These are phyloP conservation scores for Arctocebus calabarensis DNA, from an alignment of 2,797 vertebrate species.

Conservation along the genomic window DNA sequence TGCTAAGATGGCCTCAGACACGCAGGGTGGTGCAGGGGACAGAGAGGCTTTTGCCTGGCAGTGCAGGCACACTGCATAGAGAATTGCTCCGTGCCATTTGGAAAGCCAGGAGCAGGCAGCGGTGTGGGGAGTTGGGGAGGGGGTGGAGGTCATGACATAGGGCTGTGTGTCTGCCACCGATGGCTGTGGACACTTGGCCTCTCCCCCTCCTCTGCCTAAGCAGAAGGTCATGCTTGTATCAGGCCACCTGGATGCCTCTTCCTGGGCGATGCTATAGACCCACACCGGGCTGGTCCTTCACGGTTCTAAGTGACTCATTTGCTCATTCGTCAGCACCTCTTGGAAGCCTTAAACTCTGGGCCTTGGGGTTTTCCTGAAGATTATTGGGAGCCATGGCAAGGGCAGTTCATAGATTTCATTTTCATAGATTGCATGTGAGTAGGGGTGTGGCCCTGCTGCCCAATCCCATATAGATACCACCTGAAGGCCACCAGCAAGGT, in stretches of 20 bases:
- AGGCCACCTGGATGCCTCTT: not conserved
- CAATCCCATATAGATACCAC: not conserved
- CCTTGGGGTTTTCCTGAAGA: not conserved
- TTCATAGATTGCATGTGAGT: not conserved
- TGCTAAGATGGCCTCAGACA: not conserved
- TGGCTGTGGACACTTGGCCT: not conserved
- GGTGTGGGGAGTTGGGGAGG: not conserved
- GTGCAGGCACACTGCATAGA: not conserved
- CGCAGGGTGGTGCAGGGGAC: not conserved
- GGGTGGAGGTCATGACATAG: not conserved
- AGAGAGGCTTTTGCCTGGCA: no score
- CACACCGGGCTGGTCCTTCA: not conserved
- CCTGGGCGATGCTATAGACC: not conserved
- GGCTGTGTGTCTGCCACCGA: fast-evolving
- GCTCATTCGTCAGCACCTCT: not conserved
- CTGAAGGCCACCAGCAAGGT: not conserved
- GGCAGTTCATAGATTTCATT: not conserved
- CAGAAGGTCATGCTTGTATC: not conserved
- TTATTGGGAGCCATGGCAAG: fast-evolving
- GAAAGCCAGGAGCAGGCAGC: not conserved
- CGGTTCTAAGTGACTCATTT: not conserved
- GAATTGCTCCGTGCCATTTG: not conserved
- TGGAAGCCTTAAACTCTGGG: not conserved
- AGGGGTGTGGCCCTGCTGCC: not conserved
- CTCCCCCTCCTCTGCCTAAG: not conserved